Conservation (phyloP, 2,797 vertebrate genomes). For the Uromys caudimaculatus region DNA sequence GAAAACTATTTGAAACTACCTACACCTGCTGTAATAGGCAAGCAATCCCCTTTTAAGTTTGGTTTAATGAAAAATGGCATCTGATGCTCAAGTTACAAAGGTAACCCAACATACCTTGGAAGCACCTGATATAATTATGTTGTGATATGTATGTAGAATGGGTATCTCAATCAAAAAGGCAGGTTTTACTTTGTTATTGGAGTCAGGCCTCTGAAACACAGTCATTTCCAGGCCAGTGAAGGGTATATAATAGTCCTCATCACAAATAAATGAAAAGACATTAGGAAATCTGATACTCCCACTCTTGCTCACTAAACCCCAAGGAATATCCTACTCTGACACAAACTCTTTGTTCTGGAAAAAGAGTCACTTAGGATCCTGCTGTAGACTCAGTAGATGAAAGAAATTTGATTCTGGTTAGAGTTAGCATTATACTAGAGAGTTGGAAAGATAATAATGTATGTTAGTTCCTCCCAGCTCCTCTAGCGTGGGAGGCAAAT, state of each 20-base stretch:
- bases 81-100: constrained; percentile 22
- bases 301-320: background rate
- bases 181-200: constrained; percentile 1
- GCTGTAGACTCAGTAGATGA: background rate
- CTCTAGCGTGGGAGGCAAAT: background rate
- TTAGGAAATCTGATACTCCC: constrained; percentile 19
- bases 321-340: background rate
- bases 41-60: background rate
- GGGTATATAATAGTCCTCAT: background rate
- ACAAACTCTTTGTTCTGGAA: constrained; percentile 19
- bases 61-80: constrained; percentile 36
- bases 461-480: background rate
- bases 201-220: background rate
- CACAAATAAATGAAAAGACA: background rate
- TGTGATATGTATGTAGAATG: background rate
- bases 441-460: background rate
- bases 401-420: background rate
- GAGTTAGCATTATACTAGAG: background rate
- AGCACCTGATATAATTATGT: background rate
- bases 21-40: background rate
- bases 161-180: background rate
- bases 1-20: background rate
- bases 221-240: background rate
- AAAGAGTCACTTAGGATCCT: background rate
- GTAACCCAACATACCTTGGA: background rate